Evolutionary conservation across 2,113 vertebrate genomes (phyloP).

Genomic region (Gopherus evgoodei): DNA sequence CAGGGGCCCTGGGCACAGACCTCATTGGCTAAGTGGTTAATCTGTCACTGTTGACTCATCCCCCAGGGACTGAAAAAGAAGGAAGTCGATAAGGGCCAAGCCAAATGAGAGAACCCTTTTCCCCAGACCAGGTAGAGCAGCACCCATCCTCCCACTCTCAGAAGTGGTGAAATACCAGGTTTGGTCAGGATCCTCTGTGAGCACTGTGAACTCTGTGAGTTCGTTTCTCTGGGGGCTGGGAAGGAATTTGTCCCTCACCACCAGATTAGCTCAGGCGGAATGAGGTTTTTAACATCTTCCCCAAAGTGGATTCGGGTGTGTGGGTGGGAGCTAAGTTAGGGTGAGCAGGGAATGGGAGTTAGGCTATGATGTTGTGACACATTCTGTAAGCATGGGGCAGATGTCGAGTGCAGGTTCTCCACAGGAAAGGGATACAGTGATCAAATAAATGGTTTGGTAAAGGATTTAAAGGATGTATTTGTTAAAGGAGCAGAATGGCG

Average conservation of each 20-base stretch:
- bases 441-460: neutral
- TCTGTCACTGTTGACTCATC: neutral
- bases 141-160: neutral
- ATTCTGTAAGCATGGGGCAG: neutral
- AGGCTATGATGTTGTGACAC: neutral
- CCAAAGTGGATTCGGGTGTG: neutral
- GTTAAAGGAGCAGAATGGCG: neutral
- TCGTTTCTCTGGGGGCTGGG: neutral
- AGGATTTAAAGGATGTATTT: neutral
- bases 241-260: neutral
- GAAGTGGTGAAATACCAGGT: neutral
- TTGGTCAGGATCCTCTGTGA: no score
- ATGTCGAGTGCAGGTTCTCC: neutral
- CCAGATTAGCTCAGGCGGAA: neutral
- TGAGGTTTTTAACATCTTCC: no score
- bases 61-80: neutral
- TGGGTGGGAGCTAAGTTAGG: neutral
- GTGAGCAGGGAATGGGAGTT: neutral
- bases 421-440: neutral
- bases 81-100: neutral
- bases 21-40: no score
- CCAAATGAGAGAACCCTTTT: neutral
- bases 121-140: neutral
- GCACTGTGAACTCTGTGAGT: no score
- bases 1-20: no score